Base-by-base conservation (phyloP, 1,140 invertebrate genomes). In the Colletes gigas region DNA sequence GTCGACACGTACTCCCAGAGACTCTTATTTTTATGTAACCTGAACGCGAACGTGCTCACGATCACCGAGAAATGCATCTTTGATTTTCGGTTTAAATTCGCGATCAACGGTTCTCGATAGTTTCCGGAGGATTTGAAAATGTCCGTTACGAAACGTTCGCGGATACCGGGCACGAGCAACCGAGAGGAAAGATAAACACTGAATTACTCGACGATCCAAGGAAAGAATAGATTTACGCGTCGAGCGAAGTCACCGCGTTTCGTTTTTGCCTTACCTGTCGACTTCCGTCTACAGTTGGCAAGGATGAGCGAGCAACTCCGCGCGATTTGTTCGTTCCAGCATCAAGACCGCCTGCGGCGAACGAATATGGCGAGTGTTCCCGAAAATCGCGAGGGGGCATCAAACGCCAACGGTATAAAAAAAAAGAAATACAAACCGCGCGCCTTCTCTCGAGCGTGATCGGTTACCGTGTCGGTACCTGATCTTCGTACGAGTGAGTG, bases 401-500 rank as follows among this genome's bases (percentile, higher is more conserved):
- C 6, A 8, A 8, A 63, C 79, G 79, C 79, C 47, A 19, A 60
- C 66, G 66, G 21, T 47, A 41, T 55, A 70, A 30, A 59, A 47
- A 47, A 8, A 47, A 47, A 47, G 8, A 47, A 47, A 47, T 14
- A 15, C 55, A 3, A 15, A 47, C 19, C 59, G 19, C 54, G 63
- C 71, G 63, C 19, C 1, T 39, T 17, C 41, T 55, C 8, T 14
- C 6, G 19, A 65, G 72, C 62, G 62, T 55, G 59, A 81, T 68
- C 73, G 73, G 57, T 77, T 21, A 44, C 30, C 70, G 57, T 59
- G 54, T 30, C 75, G 78, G 78, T 82, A 82, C 80, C 87, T 83
- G 83, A 82, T 79, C 65, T 77, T 84, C 78, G 39, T 57, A 80
- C 78, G 78, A 82, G 77, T 65, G 81, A 83, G 44, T 60, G 12